phyloP scores from a whole-genome alignment of 1,140 invertebrate genomes.

The Monochamus saltuarius region DNA sequence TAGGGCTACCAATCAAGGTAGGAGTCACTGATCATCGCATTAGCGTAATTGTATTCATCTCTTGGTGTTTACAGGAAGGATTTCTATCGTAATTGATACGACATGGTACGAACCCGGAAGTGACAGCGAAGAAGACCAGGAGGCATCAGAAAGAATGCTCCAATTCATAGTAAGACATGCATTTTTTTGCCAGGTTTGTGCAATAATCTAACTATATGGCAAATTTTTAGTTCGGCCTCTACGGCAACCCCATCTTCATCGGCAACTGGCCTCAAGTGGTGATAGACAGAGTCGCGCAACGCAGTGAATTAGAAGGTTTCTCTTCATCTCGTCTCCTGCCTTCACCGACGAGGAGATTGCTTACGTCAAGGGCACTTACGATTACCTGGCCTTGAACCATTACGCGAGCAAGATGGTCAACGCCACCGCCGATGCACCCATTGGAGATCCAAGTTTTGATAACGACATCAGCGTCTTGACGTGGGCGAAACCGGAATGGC shows the following conservation, averaged over 20 bases:
- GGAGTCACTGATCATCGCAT: too few relatives aligned
- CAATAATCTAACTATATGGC: too few relatives aligned
- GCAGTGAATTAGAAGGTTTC: conserved; percentile 51
- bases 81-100: too few relatives aligned
- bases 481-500: too few relatives aligned
- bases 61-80: too few relatives aligned
- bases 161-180: too few relatives aligned
- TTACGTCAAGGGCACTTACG: conserved; percentile 40
- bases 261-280: conserved; percentile 59
- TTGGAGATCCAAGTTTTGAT: background rate
- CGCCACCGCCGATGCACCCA: too few relatives aligned
- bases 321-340: conserved; percentile 51
- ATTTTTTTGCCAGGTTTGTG: too few relatives aligned
- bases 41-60: too few relatives aligned
- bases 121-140: background rate
- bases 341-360: conserved; percentile 53
- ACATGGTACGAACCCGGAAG: too few relatives aligned
- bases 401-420: background rate
- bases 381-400: conserved; percentile 32
- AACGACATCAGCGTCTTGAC: too few relatives aligned
- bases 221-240: conserved; percentile 39
- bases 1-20: background rate
- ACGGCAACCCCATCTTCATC: conserved; percentile 55
- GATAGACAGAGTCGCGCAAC: conserved; percentile 49
- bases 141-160: background rate